Percentiles rank a stretch among this genome's conserved stretches.
Evolutionary conservation across 2,797 vertebrate species (phyloP).

Genomic region (Glossophaga mutica): DNA sequence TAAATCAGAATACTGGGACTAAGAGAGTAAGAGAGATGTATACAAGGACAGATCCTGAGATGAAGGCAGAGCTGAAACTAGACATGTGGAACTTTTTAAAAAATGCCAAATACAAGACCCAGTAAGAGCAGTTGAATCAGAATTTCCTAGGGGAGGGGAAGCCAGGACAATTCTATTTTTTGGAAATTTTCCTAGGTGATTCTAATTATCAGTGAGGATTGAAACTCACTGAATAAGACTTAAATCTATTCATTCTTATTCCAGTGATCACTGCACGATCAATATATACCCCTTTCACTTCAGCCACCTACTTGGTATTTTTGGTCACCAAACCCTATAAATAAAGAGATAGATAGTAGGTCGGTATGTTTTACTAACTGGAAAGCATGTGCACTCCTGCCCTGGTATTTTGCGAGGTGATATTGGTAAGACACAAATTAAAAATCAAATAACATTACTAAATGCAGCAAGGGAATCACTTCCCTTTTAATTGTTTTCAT

Average conservation of each 20-base stretch:
- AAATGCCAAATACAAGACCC: background rate
- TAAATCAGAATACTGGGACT: background rate
- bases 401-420: background rate
- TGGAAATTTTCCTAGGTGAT: background rate
- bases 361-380: background rate
- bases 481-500: background rate
- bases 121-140: background rate
- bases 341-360: background rate
- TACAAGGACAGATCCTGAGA: background rate
- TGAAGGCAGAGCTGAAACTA: background rate
- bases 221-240: background rate
- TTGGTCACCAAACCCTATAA: background rate
- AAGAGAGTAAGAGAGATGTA: background rate
- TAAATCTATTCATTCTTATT: background rate
- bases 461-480: background rate
- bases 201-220: background rate
- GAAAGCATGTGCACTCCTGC: background rate
- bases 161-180: background rate
- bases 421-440: background rate
- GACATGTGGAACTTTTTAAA: background rate
- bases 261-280: background rate
- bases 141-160: background rate
- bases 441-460: constrained; percentile 7
- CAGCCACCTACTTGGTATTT: background rate
- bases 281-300: background rate